Conservation (phyloP, 2,888 invertebrate genomes). For the Metallyticus violacea region DNA sequence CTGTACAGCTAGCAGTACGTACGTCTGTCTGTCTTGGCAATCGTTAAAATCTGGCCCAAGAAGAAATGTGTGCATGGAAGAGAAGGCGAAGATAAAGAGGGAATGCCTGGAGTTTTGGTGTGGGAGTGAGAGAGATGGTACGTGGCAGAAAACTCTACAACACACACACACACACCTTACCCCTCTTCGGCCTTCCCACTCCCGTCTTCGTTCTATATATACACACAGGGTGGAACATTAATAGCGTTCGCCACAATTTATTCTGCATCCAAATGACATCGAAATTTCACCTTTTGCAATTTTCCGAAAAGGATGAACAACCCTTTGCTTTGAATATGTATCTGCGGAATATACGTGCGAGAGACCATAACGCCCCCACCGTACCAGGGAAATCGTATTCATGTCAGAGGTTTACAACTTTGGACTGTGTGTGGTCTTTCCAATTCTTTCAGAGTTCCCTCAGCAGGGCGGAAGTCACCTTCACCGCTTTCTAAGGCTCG, state of each 20-base stretch:
- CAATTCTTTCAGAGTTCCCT: too few relatives aligned
- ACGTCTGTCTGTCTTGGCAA: conserved; percentile 38
- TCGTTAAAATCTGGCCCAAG: conserved; percentile 51
- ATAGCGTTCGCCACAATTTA: not conserved
- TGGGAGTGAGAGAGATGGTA: conserved; percentile 36
- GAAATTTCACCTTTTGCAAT: not conserved
- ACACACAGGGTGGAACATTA: conserved; percentile 30
- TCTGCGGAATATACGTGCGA: not conserved
- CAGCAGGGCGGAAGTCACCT: too few relatives aligned
- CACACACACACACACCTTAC: conserved; percentile 21
- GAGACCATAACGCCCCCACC: too few relatives aligned
- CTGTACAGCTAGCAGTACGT: conserved; percentile 31
- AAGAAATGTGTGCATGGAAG: conserved; percentile 30
- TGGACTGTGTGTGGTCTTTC: too few relatives aligned
- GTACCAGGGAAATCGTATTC: too few relatives aligned
- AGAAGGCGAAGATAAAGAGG: conserved; percentile 31
- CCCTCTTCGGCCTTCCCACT: not conserved
- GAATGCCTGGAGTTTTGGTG: conserved; percentile 35
- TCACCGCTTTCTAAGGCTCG: too few relatives aligned
- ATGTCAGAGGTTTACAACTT: too few relatives aligned
- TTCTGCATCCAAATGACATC: not conserved
- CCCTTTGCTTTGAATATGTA: not conserved
- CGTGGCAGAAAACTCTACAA: conserved; percentile 34
- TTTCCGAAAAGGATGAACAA: not conserved
- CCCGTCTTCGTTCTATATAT: conserved; percentile 18